A percentile compares a stretch with the other conserved stretches of the same genome.
These are phyloP conservation scores for Anoplolepis gracilipes DNA, from an alignment of 1,140 invertebrate genomes.

Conservation along the genomic window DNA sequence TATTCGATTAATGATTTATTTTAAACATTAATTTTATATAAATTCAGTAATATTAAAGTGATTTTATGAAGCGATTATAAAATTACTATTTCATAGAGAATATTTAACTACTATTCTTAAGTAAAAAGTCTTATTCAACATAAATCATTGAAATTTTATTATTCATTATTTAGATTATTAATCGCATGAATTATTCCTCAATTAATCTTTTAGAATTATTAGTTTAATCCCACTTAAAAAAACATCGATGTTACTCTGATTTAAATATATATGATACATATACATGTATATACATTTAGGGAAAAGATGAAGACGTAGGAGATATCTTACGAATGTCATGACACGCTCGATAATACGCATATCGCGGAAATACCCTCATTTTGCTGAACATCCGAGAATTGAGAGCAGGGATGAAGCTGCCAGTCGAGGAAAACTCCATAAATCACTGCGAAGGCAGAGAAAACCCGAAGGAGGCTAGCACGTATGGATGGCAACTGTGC, in stretches of 20 bases:
- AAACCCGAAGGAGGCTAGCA: conserved; percentile 52
- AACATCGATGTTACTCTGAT: neutral
- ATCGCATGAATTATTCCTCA: neutral
- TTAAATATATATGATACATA: neutral
- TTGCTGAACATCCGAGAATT: conserved; percentile 62
- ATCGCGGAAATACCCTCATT: conserved; percentile 62
- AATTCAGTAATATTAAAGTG: neutral
- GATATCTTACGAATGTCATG: conserved; percentile 49
- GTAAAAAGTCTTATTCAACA: neutral
- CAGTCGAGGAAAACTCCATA: conserved; percentile 72
- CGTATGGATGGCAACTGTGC: conserved; percentile 74
- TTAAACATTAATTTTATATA: conserved; percentile 21
- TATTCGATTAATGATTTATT: neutral
- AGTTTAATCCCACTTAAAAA: neutral
- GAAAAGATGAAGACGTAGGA: conserved; percentile 39
- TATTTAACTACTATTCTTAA: neutral
- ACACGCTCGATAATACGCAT: conserved; percentile 56
- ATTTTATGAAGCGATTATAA: neutral
- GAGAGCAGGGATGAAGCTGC: conserved; percentile 68
- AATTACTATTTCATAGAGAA: neutral
- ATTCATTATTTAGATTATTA: neutral
- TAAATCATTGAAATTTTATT: neutral
- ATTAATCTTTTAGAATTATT: neutral
- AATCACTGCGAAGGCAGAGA: conserved; percentile 71
- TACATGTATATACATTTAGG: neutral